A percentile compares a stretch with the other conserved stretches of the same genome.
Evolutionary conservation across 2,888 invertebrate genomes (phyloP).

Genomic region (Dynastes maya): DNA sequence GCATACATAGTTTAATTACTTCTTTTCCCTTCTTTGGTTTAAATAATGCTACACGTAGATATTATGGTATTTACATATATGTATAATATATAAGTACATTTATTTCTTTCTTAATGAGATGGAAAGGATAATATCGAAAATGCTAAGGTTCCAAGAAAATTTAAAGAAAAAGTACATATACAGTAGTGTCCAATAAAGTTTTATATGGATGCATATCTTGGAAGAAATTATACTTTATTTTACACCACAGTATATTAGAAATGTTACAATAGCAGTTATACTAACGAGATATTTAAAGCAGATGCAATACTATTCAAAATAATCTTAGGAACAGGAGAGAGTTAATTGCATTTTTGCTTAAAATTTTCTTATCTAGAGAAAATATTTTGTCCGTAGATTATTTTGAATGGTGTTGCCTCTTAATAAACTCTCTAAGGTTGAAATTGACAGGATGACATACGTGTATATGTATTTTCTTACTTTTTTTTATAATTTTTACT

Average conservation of each 20-base stretch:
- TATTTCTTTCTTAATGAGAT: constrained; percentile 22
- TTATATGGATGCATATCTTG: too few species aligned
- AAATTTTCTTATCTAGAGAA: neutral
- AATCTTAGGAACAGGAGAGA: neutral
- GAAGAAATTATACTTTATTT: neutral
- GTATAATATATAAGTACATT: constrained; percentile 49
- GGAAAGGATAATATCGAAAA: neutral
- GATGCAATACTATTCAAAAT: neutral
- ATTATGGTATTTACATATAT: constrained; percentile 42
- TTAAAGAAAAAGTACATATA: constrained; percentile 3
- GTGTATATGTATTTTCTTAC: neutral
- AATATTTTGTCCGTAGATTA: neutral
- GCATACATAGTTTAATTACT: constrained; percentile 33
- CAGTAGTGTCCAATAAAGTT: neutral
- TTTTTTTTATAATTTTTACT: constrained; percentile 6
- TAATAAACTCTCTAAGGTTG: neutral
- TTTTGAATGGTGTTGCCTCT: too few species aligned
- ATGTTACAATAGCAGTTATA: constrained; percentile 6
- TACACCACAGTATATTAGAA: neutral
- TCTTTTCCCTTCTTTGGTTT: constrained; percentile 27
- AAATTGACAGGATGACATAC: constrained; percentile 35
- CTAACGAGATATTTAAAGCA: neutral
- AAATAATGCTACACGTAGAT: constrained; percentile 51
- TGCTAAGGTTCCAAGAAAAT: neutral
- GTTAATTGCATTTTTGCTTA: neutral